Evolutionary conservation across 2,113 vertebrate genomes (phyloP).

Genomic region (Melanerpes aurifrons): DNA sequence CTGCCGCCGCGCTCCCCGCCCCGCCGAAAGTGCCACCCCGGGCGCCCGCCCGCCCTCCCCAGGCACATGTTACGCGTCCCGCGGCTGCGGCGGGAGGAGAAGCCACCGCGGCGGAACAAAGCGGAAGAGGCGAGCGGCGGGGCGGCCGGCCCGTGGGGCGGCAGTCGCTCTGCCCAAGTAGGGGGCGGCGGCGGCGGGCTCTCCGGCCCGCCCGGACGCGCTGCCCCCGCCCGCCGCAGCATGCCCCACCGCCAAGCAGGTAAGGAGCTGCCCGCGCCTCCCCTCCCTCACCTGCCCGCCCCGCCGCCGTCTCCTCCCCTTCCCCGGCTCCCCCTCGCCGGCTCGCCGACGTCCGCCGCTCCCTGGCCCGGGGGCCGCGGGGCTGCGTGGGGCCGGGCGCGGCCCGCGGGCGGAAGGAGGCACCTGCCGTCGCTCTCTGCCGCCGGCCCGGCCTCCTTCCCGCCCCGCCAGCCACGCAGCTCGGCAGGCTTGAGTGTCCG

Average conservation of each 20-base stretch:
- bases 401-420: background rate
- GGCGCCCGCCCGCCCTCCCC: background rate
- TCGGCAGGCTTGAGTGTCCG: no score
- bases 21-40: background rate
- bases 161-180: no score
- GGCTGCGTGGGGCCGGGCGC: background rate
- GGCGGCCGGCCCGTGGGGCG: background rate
- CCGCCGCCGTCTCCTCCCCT: background rate
- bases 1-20: constrained; percentile 29
- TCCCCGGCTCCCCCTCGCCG: background rate
- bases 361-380: background rate
- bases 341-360: background rate
- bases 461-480: background rate
- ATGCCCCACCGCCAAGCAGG: background rate
- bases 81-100: background rate
- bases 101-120: background rate
- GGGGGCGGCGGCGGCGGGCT: background rate
- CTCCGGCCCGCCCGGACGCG: background rate
- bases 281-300: background rate
- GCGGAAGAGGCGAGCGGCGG: background rate
- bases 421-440: background rate
- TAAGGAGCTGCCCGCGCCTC: background rate
- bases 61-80: background rate
- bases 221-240: background rate
- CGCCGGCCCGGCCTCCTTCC: background rate